Percentiles rank a stretch among this genome's conserved stretches.
Conservation (phyloP, 2,797 vertebrate species). For the Notolepis coatsorum region DNA sequence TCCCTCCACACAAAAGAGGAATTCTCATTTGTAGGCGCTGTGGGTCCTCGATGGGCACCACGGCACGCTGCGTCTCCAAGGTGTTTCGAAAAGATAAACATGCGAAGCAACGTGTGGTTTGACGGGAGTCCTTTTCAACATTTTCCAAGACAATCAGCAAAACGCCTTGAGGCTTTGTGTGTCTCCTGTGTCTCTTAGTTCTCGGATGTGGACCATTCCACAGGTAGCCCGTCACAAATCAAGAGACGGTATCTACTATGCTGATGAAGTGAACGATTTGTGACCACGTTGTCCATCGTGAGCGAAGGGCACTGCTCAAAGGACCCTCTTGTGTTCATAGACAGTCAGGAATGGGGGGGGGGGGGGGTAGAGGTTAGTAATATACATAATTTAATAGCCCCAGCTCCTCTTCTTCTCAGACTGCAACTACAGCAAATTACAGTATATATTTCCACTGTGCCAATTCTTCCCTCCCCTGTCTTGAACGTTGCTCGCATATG, state of each 20-base stretch:
- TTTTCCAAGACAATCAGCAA: slow-evolving; percentile 35
- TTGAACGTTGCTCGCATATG: no score
- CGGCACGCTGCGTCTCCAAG: slow-evolving; percentile 27
- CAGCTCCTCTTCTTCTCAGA: background rate
- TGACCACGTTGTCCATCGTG: slow-evolving; percentile 21
- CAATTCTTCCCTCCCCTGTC: no score
- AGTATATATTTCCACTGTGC: no score
- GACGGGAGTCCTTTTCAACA: slow-evolving; percentile 19
- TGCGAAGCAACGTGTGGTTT: slow-evolving; percentile 17
- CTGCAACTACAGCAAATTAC: background rate
- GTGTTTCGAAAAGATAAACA: slow-evolving; percentile 57
- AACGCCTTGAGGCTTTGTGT: slow-evolving; percentile 22
- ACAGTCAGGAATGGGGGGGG: slow-evolving; percentile 5
- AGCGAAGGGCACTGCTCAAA: slow-evolving; percentile 18
- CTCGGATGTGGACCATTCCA: slow-evolving; percentile 25
- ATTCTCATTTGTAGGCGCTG: slow-evolving; percentile 37
- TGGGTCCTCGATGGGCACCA: slow-evolving; percentile 2
- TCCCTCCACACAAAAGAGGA: slow-evolving; percentile 35
- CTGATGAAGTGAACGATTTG: slow-evolving; percentile 17
- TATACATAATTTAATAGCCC: slow-evolving; percentile 6
- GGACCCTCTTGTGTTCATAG: slow-evolving; percentile 12
- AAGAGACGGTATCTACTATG: slow-evolving; percentile 18
- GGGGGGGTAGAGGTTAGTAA: background rate
- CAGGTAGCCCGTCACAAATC: slow-evolving; percentile 22
- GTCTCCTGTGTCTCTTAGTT: slow-evolving; percentile 21